Percentiles rank a stretch among this genome's conserved stretches.
These are phyloP conservation scores for Agrypnus murinus DNA, from an alignment of 2,888 invertebrate species.

Conservation along the genomic window DNA sequence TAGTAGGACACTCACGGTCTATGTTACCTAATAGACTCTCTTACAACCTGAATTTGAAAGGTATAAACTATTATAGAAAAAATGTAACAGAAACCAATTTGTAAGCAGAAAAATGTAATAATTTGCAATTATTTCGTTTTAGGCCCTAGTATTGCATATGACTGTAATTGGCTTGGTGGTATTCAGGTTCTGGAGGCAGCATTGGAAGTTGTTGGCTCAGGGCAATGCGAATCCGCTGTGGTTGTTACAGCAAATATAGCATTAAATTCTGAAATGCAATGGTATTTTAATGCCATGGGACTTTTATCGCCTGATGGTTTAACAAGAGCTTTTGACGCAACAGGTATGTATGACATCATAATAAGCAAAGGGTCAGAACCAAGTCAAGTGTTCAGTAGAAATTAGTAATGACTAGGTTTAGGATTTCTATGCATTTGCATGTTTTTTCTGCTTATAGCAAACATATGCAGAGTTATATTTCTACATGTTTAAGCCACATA, in stretches of 20 bases:
- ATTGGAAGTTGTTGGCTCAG: constrained; percentile 85
- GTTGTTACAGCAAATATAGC: constrained; percentile 91
- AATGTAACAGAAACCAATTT: too few relatives aligned
- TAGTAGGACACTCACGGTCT: constrained; percentile 86
- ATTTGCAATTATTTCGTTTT: constrained; percentile 55
- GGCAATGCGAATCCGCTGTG: constrained; percentile 92
- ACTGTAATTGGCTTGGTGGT: constrained; percentile 80
- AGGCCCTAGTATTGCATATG: constrained; percentile 77
- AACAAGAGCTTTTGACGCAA: constrained; percentile 79
- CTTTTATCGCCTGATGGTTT: constrained; percentile 77
- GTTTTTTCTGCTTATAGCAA: too few relatives aligned
- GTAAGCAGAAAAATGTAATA: too few relatives aligned
- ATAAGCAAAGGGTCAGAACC: too few relatives aligned
- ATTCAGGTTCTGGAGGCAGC: constrained; percentile 79
- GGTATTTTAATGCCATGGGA: constrained; percentile 77
- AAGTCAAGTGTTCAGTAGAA: too few relatives aligned
- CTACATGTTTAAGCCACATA: too few relatives aligned
- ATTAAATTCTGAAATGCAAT: constrained; percentile 76
- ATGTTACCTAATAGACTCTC: constrained; percentile 97
- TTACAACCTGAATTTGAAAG: constrained; percentile 91
- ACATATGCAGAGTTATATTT: too few relatives aligned
- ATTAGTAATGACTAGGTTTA: too few relatives aligned
- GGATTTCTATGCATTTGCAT: too few relatives aligned
- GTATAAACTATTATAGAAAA: constrained; percentile 68
- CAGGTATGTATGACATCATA: constrained; percentile 74